Conservation (phyloP, 1,140 invertebrate species). For the Cardiocondyla obscurior region DNA sequence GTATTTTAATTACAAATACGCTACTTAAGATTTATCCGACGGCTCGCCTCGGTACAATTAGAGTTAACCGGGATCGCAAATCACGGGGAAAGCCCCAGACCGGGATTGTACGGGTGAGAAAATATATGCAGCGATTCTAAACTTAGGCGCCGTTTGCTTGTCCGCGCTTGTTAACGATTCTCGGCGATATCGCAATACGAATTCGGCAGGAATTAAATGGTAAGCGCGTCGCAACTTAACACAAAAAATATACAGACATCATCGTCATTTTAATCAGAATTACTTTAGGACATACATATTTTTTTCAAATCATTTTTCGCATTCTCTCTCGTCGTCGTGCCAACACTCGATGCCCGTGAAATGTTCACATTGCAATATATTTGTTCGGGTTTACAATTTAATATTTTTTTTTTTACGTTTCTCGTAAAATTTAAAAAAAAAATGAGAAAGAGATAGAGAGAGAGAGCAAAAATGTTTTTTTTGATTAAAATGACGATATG, state of each 20-base stretch:
- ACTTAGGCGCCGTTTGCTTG: background rate
- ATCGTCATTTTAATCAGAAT: slow-evolving; percentile 13
- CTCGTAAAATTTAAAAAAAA: background rate
- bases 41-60: slow-evolving; percentile 30
- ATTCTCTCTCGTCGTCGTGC: background rate
- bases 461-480: background rate
- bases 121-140: slow-evolving; percentile 18
- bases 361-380: background rate
- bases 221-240: background rate
- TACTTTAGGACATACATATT: background rate
- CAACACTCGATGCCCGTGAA: no score
- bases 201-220: slow-evolving; percentile 36
- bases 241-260: background rate
- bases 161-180: slow-evolving; percentile 9
- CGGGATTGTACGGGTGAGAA: slow-evolving; percentile 28
- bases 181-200: slow-evolving; percentile 13
- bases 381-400: background rate
- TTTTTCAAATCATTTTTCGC: background rate
- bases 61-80: slow-evolving; percentile 9
- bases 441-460: no score
- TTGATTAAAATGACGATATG: slow-evolving; percentile 22
- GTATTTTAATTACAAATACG: slow-evolving; percentile 54
- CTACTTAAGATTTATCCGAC: slow-evolving; percentile 45
- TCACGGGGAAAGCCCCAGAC: background rate
- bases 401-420: background rate